These are phyloP conservation scores for Antennarius maculatus DNA, from an alignment of 2,797 vertebrate genomes.

Conservation along the genomic window DNA sequence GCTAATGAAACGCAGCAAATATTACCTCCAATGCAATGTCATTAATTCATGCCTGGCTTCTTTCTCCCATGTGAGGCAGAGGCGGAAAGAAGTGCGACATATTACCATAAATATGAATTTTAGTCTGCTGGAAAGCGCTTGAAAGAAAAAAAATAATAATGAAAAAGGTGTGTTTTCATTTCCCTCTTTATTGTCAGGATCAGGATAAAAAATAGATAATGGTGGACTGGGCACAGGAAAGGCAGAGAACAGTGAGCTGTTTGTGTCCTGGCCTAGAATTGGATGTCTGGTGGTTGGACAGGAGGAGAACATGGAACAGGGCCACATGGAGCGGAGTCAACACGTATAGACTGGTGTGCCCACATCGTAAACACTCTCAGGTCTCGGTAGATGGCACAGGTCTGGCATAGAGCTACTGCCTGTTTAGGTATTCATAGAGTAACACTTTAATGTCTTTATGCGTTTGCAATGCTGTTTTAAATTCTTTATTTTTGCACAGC, in stretches of 20 bases:
- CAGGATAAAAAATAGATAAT: constrained; percentile 73
- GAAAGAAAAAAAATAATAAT: constrained; percentile 78
- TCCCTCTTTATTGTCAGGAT: constrained; percentile 73
- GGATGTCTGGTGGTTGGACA: constrained; percentile 43
- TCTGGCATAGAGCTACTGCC: constrained; percentile 17
- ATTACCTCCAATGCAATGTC: constrained; percentile 82
- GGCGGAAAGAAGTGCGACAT: constrained; percentile 70
- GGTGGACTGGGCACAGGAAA: constrained; percentile 50
- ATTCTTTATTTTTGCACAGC: constrained; percentile 7
- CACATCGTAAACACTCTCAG: constrained; percentile 47
- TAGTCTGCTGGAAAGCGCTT: constrained; percentile 82
- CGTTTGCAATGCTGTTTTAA: background rate
- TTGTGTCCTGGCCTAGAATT: constrained; percentile 41
- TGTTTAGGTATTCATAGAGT: constrained; percentile 21
- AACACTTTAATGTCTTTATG: constrained; percentile 32
- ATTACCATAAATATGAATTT: constrained; percentile 88
- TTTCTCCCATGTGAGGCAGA: constrained; percentile 76
- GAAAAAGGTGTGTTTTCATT: constrained; percentile 81
- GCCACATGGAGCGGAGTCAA: background rate
- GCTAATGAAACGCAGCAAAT: constrained; percentile 85
- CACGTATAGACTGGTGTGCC: constrained; percentile 38
- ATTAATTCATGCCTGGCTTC: constrained; percentile 83
- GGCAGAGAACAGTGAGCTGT: constrained; percentile 43
- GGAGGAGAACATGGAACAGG: constrained; percentile 35
- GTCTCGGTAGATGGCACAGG: constrained; percentile 37